These are phyloP conservation scores for Anser brachyrhynchus DNA, from an alignment of 2,113 vertebrate genomes.

Conservation along the genomic window DNA sequence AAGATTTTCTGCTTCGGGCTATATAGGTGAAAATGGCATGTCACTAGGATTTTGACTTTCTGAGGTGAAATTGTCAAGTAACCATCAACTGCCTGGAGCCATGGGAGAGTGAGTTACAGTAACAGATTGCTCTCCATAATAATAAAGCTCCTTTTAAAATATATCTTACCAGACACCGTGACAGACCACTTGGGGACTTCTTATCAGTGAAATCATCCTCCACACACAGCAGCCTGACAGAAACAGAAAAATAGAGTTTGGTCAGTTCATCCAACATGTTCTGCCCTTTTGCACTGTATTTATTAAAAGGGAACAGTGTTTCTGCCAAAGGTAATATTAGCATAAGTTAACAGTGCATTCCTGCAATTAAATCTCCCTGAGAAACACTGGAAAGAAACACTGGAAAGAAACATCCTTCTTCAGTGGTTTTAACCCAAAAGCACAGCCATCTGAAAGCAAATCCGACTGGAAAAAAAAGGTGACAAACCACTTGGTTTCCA, in stretches of 20 bases:
- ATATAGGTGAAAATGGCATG: neutral
- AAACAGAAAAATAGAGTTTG: neutral
- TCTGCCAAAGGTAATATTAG: conserved; percentile 58
- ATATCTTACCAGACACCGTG: accelerated
- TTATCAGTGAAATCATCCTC: conserved; percentile 18
- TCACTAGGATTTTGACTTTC: neutral
- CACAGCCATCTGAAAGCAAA: conserved; percentile 7
- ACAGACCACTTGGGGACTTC: neutral
- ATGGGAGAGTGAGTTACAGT: neutral
- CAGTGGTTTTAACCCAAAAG: neutral
- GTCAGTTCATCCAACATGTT: neutral
- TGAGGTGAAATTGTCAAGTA: neutral
- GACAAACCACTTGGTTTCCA: neutral
- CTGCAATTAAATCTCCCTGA: conserved; percentile 47
- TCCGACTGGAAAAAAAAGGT: neutral
- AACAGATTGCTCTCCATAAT: neutral
- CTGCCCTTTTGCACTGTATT: conserved; percentile 22
- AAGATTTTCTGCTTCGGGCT: neutral
- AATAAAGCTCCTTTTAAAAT: neutral
- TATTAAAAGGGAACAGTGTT: conserved; percentile 4
- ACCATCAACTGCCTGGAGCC: neutral
- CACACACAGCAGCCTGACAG: neutral
- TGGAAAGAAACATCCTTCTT: neutral
- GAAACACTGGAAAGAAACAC: neutral
- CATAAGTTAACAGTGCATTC: neutral